Base-by-base conservation (phyloP, 2,888 invertebrate genomes). In the Gari tellinella region DNA sequence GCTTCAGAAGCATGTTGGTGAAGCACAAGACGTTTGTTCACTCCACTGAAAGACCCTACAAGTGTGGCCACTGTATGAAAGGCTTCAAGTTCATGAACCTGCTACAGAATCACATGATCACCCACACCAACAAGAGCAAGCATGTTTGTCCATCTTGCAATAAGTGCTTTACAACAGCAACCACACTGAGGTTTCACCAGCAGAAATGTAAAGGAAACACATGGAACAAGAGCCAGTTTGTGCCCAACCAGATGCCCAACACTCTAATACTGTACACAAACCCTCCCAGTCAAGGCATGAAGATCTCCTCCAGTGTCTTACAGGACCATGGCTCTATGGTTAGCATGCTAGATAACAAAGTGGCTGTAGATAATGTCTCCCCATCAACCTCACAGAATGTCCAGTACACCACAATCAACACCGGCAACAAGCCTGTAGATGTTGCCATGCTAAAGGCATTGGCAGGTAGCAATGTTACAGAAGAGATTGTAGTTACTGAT, bases 21-120 rank as follows among this genome's bases (percentile, higher is more conserved):
- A 84, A 84, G 31, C 88, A 88, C 66, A 79, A 81, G 25, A 74
- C 74, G 8, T 84, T 79, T 37, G 73, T 82, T 12, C 88, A 88
- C 63, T 79, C 81, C 1, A 67, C 74, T 1, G 80, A 77, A 7
- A 67, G 78, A 23, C 88, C 88, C 5, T 85, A 76, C 51, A 67
- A 80, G 23, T 88, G 88, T 69, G 57, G 57, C 0, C 61, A 61
- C 31, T 88, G 88, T 58, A 68, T 72, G 26, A 87, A 85, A 51
- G 67, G 77, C 7, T 88, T 86, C 60, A 88, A 87, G 58, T 77
- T 84, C 37, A 69, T 84, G 58, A 65, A 75, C 17, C 72, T 81
- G 10, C 66, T 86, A 12, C 57, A 74, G 43, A 79, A 83, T 41
- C 86, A 86, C 25, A 70, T 85, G 57, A 79, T 81, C 15, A 77